Conservation (phyloP, 2,888 invertebrate genomes). For the Cataglyphis livida region DNA sequence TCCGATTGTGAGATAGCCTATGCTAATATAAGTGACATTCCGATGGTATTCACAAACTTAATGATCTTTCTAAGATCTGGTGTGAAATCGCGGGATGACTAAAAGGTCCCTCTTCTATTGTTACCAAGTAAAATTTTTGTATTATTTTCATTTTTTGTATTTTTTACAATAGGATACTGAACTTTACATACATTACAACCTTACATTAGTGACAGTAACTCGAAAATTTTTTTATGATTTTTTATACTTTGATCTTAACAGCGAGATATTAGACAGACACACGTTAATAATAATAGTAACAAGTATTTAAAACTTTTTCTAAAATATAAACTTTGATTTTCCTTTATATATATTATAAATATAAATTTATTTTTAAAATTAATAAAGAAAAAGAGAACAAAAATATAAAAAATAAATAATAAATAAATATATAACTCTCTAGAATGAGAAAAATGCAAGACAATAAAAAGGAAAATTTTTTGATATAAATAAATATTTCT, state of each 20-base stretch:
- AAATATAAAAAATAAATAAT: neutral
- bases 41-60: conserved; percentile 16
- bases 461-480: neutral
- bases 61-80: conserved; percentile 19
- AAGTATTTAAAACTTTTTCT: neutral
- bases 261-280: neutral
- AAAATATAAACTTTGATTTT: neutral
- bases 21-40: conserved; percentile 24
- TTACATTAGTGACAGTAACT: no score
- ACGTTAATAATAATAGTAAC: neutral
- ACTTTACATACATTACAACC: no score
- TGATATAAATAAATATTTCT: neutral
- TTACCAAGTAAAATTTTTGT: neutral
- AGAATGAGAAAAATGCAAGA: neutral
- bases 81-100: conserved; percentile 42
- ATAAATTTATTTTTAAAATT: neutral
- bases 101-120: neutral
- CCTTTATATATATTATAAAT: neutral
- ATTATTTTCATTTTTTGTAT: neutral
- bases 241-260: neutral
- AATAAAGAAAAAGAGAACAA: neutral
- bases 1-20: neutral
- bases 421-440: neutral
- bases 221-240: neutral
- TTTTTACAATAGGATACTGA: neutral